Percentiles rank a stretch among this genome's conserved stretches.
Evolutionary conservation across 2,797 vertebrate species (phyloP).

Genomic region (Lithobates sylvaticus): DNA sequence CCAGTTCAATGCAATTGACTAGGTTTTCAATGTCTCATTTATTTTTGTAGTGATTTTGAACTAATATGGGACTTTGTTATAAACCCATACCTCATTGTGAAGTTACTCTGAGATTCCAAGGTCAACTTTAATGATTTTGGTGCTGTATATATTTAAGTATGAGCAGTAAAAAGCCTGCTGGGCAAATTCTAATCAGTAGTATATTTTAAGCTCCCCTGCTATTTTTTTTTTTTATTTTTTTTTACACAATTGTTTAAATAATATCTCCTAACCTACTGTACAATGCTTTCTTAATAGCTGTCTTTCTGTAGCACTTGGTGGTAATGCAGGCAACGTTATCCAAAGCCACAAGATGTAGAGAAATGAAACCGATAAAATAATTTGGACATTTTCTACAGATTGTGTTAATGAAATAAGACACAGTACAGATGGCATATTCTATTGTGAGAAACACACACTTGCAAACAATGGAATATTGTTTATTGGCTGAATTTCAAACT

Average conservation of each 20-base stretch:
- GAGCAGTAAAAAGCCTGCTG: slow-evolving; percentile 26
- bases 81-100: slow-evolving; percentile 18
- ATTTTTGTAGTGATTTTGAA: slow-evolving; percentile 11
- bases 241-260: slow-evolving; percentile 31
- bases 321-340: slow-evolving; percentile 27
- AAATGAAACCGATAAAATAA: slow-evolving; percentile 28
- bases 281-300: background rate
- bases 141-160: slow-evolving; percentile 32
- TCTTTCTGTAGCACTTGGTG: background rate
- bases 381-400: slow-evolving; percentile 12
- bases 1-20: background rate
- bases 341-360: slow-evolving; percentile 4
- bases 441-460: slow-evolving; percentile 39
- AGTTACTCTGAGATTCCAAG: slow-evolving; percentile 21
- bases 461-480: slow-evolving; percentile 39
- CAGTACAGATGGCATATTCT: slow-evolving; percentile 25
- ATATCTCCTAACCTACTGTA: slow-evolving; percentile 20
- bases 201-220: slow-evolving; percentile 30
- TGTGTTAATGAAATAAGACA: slow-evolving; percentile 22
- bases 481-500: slow-evolving; percentile 20
- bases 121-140: slow-evolving; percentile 47
- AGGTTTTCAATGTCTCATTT: background rate
- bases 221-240: background rate
- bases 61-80: slow-evolving; percentile 32
- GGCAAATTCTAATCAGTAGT: slow-evolving; percentile 49